phyloP scores from a whole-genome alignment of 1,140 invertebrate species.

The Heliconius hermathena region DNA sequence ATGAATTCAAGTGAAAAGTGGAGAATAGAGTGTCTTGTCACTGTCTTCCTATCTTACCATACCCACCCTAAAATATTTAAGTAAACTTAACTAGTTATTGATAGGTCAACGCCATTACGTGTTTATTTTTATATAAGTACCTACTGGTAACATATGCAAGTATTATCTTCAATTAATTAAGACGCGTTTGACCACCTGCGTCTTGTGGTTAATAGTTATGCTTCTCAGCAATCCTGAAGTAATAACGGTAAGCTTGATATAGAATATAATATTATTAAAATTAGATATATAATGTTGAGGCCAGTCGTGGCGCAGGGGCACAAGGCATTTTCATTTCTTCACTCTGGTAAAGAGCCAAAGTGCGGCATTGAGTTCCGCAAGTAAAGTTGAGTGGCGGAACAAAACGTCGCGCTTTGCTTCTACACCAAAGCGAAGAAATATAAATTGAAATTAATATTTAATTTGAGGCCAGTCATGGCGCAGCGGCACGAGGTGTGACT shows the following conservation, averaged over 20 bases:
- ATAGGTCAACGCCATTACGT: too few relatives aligned
- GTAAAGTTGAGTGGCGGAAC: neutral
- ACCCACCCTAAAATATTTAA: too few relatives aligned
- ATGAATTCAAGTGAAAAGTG: too few relatives aligned
- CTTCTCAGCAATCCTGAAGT: neutral
- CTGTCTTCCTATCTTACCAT: neutral
- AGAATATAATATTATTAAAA: neutral
- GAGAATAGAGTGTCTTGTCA: neutral
- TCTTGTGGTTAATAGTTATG: neutral
- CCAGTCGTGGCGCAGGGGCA: too few relatives aligned
- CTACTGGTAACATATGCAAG: neutral
- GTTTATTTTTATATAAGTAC: too few relatives aligned
- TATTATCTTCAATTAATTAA: conserved; percentile 1
- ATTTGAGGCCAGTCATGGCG: too few relatives aligned
- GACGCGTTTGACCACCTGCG: neutral
- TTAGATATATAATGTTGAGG: neutral
- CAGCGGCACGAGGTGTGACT: too few relatives aligned
- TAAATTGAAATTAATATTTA: too few relatives aligned
- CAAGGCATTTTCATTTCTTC: neutral
- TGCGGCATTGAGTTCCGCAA: neutral
- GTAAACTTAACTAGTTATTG: too few relatives aligned
- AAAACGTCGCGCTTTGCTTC: too few relatives aligned
- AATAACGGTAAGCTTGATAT: neutral
- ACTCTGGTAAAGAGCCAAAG: neutral
- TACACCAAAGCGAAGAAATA: too few relatives aligned